Conservation (phyloP, 2,113 vertebrate species). For the Laterallus jamaicensis region DNA sequence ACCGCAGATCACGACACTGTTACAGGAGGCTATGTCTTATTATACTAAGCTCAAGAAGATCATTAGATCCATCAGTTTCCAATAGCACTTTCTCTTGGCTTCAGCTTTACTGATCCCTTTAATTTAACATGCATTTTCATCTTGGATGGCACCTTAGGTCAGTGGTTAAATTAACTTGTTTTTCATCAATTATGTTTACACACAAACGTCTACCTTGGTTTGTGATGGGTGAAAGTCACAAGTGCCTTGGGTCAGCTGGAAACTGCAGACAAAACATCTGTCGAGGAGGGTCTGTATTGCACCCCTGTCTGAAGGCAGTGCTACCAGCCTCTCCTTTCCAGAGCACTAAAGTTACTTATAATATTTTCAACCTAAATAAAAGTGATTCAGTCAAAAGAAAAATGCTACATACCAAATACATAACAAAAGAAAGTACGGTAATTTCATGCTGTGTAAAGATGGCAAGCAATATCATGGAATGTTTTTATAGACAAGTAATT, state of each 20-base stretch:
- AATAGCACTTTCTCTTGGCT: background rate
- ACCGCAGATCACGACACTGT: background rate
- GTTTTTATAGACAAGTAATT: constrained; percentile 33
- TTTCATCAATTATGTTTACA: background rate
- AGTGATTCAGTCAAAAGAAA: background rate
- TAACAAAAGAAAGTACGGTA: constrained; percentile 1
- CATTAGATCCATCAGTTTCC: background rate
- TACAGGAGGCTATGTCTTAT: background rate
- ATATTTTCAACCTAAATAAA: background rate
- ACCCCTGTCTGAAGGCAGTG: background rate
- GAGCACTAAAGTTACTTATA: background rate
- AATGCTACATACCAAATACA: background rate
- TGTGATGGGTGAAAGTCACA: background rate
- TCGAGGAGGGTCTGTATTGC: fast-evolving
- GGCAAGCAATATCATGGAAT: background rate
- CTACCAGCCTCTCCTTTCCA: background rate
- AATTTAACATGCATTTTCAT: background rate
- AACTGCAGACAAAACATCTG: background rate
- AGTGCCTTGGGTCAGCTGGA: background rate
- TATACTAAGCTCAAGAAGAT: background rate
- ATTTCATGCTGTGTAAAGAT: constrained; percentile 40
- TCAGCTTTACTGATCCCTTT: background rate
- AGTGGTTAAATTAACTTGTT: background rate
- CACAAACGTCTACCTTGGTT: background rate
- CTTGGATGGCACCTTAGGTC: background rate